These are phyloP conservation scores for Conomelus anceps DNA, from an alignment of 2,888 invertebrate species.

Conservation along the genomic window DNA sequence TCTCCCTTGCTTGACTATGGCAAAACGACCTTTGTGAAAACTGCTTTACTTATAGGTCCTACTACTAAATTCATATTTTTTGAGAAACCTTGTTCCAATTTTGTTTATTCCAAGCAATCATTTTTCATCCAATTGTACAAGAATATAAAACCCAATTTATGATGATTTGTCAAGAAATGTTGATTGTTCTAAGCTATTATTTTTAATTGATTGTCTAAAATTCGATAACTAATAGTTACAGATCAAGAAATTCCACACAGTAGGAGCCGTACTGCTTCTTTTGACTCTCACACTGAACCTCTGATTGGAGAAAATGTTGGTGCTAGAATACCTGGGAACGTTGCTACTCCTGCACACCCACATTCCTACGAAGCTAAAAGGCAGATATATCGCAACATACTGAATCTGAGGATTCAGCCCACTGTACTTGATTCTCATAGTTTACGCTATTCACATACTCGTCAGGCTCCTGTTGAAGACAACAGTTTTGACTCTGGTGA, in stretches of 20 bases:
- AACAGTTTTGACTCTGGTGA: conserved; percentile 47
- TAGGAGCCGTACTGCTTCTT: conserved; percentile 39
- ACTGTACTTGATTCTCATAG: conserved; percentile 24
- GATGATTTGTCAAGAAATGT: no score
- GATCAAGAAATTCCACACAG: conserved; percentile 18
- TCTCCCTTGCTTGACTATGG: no score
- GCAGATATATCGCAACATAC: conserved; percentile 42
- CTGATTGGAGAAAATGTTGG: conserved; percentile 27
- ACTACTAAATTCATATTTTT: no score
- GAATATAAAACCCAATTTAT: no score
- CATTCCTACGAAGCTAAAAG: conserved; percentile 42
- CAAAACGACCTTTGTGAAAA: no score
- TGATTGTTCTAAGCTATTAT: no score
- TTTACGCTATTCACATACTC: conserved; percentile 8
- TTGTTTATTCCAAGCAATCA: no score
- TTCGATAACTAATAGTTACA: no score
- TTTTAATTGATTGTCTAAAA: no score
- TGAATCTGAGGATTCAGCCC: conserved; percentile 39
- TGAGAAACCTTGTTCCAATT: no score
- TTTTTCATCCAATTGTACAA: no score
- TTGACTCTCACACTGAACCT: conserved; percentile 41
- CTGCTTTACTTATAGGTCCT: no score
- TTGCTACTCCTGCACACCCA: conserved; percentile 40
- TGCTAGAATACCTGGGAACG: conserved; percentile 30
- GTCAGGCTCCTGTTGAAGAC: conserved; percentile 37